Percentiles rank a stretch among this genome's conserved stretches.
phyloP scores from a whole-genome alignment of 2,113 vertebrate genomes.

The Microcebus lehilahytsara region DNA sequence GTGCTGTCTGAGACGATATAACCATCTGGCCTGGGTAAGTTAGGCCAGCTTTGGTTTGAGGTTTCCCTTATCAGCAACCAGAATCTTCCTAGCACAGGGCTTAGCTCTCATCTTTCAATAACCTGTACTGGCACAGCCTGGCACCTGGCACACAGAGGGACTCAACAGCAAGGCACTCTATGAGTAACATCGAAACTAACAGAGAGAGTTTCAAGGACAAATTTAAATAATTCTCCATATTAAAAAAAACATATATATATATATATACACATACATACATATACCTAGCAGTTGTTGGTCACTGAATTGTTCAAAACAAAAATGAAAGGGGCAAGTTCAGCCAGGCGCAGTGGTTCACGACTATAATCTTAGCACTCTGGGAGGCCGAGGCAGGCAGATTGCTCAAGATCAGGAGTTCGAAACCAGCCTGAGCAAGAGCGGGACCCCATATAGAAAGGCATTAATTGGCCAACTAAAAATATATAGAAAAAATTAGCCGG shows the following conservation, averaged over 20 bases:
- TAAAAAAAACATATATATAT: neutral
- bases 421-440: too few relatives aligned
- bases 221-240: neutral
- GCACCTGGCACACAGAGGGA: neutral
- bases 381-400: too few relatives aligned
- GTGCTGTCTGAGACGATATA: neutral
- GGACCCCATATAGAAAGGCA: too few relatives aligned
- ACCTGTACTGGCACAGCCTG: accelerated
- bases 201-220: neutral
- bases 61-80: neutral
- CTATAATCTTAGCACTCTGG: too few relatives aligned
- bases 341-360: accelerated
- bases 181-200: neutral
- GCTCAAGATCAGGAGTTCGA: too few relatives aligned
- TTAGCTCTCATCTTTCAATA: accelerated
- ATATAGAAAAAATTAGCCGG: too few relatives aligned
- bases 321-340: neutral
- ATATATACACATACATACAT: too few relatives aligned
- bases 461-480: too few relatives aligned
- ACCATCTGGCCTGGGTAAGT: neutral
- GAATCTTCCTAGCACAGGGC: neutral
- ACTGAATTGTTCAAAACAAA: neutral
- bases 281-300: neutral
- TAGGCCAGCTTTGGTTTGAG: neutral
- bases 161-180: accelerated